Conservation (phyloP, 1,140 invertebrate genomes). For the Pachyrhynchus sulphureomaculatus region DNA sequence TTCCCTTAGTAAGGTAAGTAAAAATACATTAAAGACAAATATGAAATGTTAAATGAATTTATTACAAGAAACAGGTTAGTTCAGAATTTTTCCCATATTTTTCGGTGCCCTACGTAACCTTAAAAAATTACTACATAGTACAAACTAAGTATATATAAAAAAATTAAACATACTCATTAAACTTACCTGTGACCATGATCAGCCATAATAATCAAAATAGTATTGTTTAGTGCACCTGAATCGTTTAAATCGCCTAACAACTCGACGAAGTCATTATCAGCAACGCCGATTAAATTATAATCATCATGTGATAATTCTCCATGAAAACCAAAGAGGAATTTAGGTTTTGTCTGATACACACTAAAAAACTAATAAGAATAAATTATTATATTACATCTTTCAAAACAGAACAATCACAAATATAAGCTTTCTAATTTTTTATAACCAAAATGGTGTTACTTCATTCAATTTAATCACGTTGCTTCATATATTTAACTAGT, state of each 20-base stretch:
- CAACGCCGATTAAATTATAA: slow-evolving; percentile 72
- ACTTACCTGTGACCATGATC: slow-evolving; percentile 82
- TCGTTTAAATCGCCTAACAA: slow-evolving; percentile 64
- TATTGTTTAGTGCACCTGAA: slow-evolving; percentile 70
- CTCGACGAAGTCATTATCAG: slow-evolving; percentile 71
- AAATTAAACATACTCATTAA: too few relatives aligned
- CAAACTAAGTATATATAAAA: too few relatives aligned
- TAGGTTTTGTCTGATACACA: slow-evolving; percentile 68
- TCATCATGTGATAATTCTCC: slow-evolving; percentile 88
- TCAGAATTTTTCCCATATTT: too few relatives aligned
- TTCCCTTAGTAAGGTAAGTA: too few relatives aligned
- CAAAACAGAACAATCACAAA: background rate
- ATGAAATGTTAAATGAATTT: too few relatives aligned
- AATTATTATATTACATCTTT: background rate
- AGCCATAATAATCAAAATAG: slow-evolving; percentile 81
- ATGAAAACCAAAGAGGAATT: slow-evolving; percentile 86
- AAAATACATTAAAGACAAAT: too few relatives aligned
- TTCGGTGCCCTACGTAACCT: too few relatives aligned
- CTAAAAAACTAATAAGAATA: slow-evolving; percentile 45
- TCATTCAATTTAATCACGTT: too few relatives aligned
- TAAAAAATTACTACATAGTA: too few relatives aligned
- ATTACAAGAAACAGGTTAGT: too few relatives aligned
- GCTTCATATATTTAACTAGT: too few relatives aligned
- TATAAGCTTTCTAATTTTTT: background rate
- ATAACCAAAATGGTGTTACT: background rate